phyloP scores from a whole-genome alignment of 2,888 invertebrate genomes.

The Horisme vitalbata region DNA sequence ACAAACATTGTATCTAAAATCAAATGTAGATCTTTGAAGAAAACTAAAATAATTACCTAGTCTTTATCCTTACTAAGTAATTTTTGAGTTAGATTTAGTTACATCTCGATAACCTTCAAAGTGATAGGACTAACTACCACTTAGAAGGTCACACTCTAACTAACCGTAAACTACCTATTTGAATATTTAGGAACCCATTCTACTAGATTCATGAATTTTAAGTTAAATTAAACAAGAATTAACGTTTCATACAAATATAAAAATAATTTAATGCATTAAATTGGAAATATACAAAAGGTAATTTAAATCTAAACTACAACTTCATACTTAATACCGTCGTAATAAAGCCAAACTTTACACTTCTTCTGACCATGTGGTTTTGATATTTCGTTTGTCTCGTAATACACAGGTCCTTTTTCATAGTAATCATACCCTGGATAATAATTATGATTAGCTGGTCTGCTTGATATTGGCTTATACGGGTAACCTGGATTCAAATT shows the following conservation, averaged over 20 bases:
- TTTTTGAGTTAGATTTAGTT: too few relatives aligned
- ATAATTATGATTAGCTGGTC: constrained; percentile 22
- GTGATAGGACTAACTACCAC: too few relatives aligned
- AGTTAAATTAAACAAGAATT: neutral
- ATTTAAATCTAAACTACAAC: constrained; percentile 35
- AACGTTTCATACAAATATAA: neutral
- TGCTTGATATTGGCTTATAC: constrained; percentile 27
- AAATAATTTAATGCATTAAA: neutral
- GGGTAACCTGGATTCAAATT: constrained; percentile 19
- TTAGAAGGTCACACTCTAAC: too few relatives aligned
- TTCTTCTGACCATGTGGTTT: constrained; percentile 47
- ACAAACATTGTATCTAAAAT: too few relatives aligned
- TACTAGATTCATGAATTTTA: neutral
- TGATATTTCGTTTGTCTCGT: constrained; percentile 45
- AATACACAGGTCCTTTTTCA: constrained; percentile 41
- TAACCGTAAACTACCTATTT: too few relatives aligned
- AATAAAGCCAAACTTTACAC: constrained; percentile 64
- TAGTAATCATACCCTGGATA: constrained; percentile 29
- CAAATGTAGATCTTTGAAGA: too few relatives aligned
- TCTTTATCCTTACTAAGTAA: too few relatives aligned
- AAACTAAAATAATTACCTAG: too few relatives aligned
- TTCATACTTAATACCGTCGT: constrained; percentile 65
- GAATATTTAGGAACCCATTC: too few relatives aligned
- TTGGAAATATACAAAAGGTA: neutral
- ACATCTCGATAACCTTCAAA: too few relatives aligned